These are phyloP conservation scores for Cichladusa arquata DNA, from an alignment of 2,113 vertebrate species.

Conservation along the genomic window DNA sequence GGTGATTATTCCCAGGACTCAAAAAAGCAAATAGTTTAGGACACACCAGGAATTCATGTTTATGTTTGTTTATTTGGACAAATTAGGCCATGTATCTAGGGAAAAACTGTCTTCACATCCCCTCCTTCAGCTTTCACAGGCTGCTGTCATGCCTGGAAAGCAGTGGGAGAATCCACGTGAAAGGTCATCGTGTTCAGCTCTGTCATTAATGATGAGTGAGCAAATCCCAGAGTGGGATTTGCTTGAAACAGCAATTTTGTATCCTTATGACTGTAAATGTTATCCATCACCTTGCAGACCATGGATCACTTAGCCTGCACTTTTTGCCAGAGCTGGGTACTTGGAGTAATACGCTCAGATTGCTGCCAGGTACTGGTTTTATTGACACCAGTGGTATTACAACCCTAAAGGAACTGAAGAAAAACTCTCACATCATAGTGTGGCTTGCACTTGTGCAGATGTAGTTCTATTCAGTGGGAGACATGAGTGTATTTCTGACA, in stretches of 20 bases:
- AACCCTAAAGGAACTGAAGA: not conserved
- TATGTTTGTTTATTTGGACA: not conserved
- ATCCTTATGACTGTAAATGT: not conserved
- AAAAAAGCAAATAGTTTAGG: not conserved
- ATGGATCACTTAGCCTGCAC: not conserved
- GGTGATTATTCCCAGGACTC: not conserved
- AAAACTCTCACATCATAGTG: not conserved
- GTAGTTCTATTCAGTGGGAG: slow-evolving; percentile 1
- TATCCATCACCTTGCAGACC: not conserved
- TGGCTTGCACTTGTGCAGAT: not conserved
- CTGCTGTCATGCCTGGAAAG: not conserved
- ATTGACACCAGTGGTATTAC: not conserved
- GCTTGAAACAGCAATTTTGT: not conserved
- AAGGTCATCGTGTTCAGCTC: not conserved
- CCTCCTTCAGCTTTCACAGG: not conserved
- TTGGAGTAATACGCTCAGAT: not conserved
- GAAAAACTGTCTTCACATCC: not conserved
- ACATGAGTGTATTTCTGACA: slow-evolving; percentile 22
- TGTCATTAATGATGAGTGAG: rapidly evolving
- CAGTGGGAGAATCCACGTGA: not conserved
- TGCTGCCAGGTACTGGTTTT: not conserved
- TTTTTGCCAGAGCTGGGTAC: not conserved
- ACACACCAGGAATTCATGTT: not conserved
- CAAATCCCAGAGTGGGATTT: not conserved
- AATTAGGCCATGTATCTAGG: not conserved